Evolutionary conservation across 2,888 invertebrate genomes (phyloP).

Genomic region (Aphrophora alni): DNA sequence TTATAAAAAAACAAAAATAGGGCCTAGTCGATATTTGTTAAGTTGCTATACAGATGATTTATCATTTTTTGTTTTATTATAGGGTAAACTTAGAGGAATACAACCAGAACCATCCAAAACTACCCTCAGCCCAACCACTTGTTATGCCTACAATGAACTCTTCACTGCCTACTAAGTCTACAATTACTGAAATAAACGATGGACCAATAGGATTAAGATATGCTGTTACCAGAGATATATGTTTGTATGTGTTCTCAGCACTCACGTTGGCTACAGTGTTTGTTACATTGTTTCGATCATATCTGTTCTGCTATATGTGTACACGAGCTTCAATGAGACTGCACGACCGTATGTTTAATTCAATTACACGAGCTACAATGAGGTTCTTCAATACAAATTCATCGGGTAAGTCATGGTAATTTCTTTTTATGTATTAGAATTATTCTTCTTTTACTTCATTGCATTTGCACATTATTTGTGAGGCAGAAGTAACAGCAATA

Average conservation of each 20-base stretch:
- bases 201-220: not conserved
- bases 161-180: not conserved
- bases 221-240: constrained; percentile 31
- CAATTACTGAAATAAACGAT: not conserved
- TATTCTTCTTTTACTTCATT: too few species aligned
- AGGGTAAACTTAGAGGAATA: not conserved
- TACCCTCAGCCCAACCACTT: not conserved
- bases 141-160: not conserved
- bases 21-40: too few species aligned
- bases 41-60: too few species aligned
- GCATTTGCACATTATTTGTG: too few species aligned
- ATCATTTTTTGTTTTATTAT: not conserved
- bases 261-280: constrained; percentile 62
- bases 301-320: constrained; percentile 74
- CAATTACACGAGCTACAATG: constrained; percentile 81
- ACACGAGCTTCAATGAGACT: constrained; percentile 79
- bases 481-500: too few species aligned
- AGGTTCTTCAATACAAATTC: constrained; percentile 90
- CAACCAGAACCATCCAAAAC: not conserved
- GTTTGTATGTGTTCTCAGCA: constrained; percentile 66
- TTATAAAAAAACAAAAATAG: too few species aligned
- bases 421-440: too few species aligned
- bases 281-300: constrained; percentile 66
- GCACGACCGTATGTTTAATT: constrained; percentile 83
- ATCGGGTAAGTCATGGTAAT: constrained; percentile 62